A percentile compares a stretch with the other conserved stretches of the same genome.
phyloP scores from a whole-genome alignment of 2,888 invertebrate genomes.

The Clitarchus hookeri region DNA sequence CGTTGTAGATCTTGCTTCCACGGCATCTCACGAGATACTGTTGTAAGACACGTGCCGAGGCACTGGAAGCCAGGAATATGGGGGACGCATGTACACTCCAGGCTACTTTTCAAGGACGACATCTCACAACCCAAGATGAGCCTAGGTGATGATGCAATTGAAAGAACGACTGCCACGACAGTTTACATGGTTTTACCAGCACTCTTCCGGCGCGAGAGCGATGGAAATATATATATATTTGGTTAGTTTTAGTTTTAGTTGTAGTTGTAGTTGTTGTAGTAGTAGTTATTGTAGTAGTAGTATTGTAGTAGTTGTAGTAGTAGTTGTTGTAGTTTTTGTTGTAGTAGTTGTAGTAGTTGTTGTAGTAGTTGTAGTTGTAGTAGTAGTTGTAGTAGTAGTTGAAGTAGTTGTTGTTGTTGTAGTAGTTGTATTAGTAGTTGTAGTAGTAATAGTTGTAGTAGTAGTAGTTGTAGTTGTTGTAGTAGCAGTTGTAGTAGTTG shows the following conservation, averaged over 20 bases:
- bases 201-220: no score
- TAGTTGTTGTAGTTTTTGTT: background rate
- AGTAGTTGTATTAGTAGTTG: background rate
- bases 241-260: constrained; percentile 10
- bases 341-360: constrained; percentile 26
- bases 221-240: no score
- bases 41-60: no score
- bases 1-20: no score
- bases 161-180: no score
- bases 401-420: background rate
- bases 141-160: no score
- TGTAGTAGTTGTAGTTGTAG: constrained; percentile 27
- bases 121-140: no score
- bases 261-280: constrained; percentile 21
- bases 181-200: no score
- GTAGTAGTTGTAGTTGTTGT: background rate
- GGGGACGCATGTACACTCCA: no score
- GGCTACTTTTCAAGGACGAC: no score
- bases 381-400: constrained; percentile 26
- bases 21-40: no score
- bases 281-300: constrained; percentile 20
- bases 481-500: background rate
- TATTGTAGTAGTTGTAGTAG: constrained; percentile 23
- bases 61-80: no score
- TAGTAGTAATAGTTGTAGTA: background rate